Evolutionary conservation across 1,140 invertebrate species (phyloP).

Genomic region (Idris sp.): DNA sequence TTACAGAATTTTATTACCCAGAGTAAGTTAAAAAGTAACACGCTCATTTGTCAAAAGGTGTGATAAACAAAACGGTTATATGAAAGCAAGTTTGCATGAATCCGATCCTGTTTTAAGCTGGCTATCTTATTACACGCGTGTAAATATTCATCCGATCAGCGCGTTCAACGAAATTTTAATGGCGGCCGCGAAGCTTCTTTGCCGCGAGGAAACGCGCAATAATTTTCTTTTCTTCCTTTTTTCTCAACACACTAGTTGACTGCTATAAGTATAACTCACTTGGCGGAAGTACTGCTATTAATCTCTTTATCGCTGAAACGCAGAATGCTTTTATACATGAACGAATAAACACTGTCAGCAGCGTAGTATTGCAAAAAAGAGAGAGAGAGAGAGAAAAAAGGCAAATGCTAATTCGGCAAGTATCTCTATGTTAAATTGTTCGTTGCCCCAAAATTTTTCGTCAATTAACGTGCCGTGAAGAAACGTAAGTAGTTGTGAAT

Average conservation of each 20-base stretch:
- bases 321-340: conserved; percentile 50
- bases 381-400: too few species aligned
- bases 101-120: conserved; percentile 50
- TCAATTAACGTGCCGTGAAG: conserved; percentile 11
- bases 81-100: conserved; percentile 20
- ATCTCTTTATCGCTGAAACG: conserved; percentile 61
- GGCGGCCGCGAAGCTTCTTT: conserved; percentile 42
- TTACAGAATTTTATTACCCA: conserved; percentile 14
- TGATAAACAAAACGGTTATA: conserved; percentile 36
- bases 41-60: conserved; percentile 28
- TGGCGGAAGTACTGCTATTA: conserved; percentile 54
- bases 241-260: too few species aligned
- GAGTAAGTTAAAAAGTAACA: too few species aligned
- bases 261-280: conserved; percentile 49
- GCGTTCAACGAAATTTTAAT: conserved; percentile 32
- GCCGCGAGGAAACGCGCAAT: too few species aligned
- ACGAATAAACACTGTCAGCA: conserved; percentile 36
- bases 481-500: conserved; percentile 19
- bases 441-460: too few species aligned
- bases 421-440: too few species aligned
- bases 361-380: too few species aligned
- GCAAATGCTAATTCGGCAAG: conserved; percentile 41
- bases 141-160: conserved; percentile 54
- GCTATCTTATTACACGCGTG: conserved; percentile 58
- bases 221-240: too few species aligned